Conservation (phyloP, 2,797 vertebrate species). For the Arctocebus calabarensis region DNA sequence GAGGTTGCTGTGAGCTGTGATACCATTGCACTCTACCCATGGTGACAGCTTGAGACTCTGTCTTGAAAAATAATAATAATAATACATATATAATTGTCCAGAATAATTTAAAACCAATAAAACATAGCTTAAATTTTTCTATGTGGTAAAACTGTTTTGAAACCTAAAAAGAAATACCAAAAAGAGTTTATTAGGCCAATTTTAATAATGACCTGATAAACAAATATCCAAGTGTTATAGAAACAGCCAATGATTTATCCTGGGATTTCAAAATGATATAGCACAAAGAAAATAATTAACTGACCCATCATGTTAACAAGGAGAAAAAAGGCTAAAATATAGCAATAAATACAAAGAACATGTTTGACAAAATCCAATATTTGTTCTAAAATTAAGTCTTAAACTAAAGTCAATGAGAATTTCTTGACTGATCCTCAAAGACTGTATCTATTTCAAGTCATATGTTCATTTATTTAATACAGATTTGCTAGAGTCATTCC, state of each 20-base stretch:
- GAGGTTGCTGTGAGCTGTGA: too few relatives aligned
- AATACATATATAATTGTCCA: background rate
- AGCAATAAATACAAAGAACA: slow-evolving; percentile 16
- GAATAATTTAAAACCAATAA: slow-evolving; percentile 40
- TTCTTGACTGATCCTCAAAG: slow-evolving; percentile 13
- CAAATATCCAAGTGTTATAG: background rate
- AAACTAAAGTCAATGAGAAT: slow-evolving; percentile 44
- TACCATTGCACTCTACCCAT: too few relatives aligned
- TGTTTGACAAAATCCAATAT: slow-evolving; percentile 30
- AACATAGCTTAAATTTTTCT: background rate
- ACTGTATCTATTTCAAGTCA: background rate
- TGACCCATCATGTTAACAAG: slow-evolving; percentile 10
- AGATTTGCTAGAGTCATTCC: background rate
- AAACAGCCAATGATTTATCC: background rate
- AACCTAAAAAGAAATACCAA: slow-evolving; percentile 56
- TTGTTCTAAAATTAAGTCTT: slow-evolving; percentile 28
- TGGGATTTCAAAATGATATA: slow-evolving; percentile 38
- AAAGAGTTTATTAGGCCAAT: background rate
- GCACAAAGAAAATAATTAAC: slow-evolving; percentile 18
- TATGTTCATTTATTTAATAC: slow-evolving; percentile 1
- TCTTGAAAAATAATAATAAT: background rate
- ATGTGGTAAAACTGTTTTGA: slow-evolving; percentile 23
- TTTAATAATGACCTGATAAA: slow-evolving; percentile 19
- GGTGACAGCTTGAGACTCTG: too few relatives aligned
- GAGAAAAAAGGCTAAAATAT: background rate